These are phyloP conservation scores for Brachionus calyciflorus DNA, from an alignment of 1,140 invertebrate genomes.

Conservation along the genomic window DNA sequence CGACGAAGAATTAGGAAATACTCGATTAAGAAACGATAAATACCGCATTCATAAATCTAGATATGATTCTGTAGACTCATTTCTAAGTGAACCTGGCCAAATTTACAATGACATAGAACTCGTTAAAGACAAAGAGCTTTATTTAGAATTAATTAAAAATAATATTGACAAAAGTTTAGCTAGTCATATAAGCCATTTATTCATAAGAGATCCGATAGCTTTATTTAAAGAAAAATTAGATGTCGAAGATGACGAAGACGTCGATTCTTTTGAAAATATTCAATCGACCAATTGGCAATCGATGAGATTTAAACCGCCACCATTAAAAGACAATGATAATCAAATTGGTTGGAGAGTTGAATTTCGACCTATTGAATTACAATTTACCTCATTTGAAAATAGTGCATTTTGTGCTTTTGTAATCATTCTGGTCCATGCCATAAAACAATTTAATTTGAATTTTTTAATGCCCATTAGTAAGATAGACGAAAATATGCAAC, in stretches of 20 bases:
- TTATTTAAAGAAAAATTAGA: constrained; percentile 90
- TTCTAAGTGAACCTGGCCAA: constrained; percentile 80
- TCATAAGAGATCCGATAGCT: constrained; percentile 91
- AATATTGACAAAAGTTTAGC: constrained; percentile 86
- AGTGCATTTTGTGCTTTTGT: constrained; percentile 98
- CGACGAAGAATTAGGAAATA: constrained; percentile 80
- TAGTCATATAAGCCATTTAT: constrained; percentile 93
- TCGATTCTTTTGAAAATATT: constrained; percentile 83
- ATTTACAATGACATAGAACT: constrained; percentile 88
- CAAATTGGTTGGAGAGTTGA: constrained; percentile 97
- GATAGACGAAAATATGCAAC: constrained; percentile 97
- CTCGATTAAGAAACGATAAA: constrained; percentile 68
- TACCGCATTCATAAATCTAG: constrained; percentile 88
- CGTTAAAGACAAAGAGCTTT: constrained; percentile 78
- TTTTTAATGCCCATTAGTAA: constrained; percentile 96
- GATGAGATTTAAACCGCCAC: constrained; percentile 97
- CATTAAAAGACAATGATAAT: constrained; percentile 68
- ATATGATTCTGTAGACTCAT: constrained; percentile 96
- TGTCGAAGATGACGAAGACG: constrained; percentile 95
- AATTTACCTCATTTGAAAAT: constrained; percentile 99
- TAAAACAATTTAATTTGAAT: constrained; percentile 91
- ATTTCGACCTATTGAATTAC: constrained; percentile 95
- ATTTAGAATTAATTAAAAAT: constrained; percentile 74
- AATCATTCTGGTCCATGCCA: constrained; percentile 89
- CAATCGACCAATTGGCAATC: constrained; percentile 99